Evolutionary conservation across 2,113 vertebrate genomes (phyloP), one percentile per base, ranked within the genome.

Genomic region (Hucho hucho): DNA sequence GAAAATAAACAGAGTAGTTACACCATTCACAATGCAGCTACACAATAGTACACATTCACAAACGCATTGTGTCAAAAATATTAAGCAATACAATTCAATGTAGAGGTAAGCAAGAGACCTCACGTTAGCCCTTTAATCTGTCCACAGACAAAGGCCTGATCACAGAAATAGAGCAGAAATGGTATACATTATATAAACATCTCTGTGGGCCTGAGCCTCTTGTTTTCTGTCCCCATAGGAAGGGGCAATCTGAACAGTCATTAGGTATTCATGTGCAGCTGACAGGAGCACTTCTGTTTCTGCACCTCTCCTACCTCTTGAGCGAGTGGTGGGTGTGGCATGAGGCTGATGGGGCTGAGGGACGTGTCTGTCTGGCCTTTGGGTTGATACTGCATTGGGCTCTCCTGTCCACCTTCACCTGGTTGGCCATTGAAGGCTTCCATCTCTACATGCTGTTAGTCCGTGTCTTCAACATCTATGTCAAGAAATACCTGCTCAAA

Each of bases 221-320:
- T 61, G n/a, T 61, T 61, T 61, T 22, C 58, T 61, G n/a, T 61
- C n/a, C 58, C 58, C 58, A 61, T 67, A 93, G 93, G 20, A 91
- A 86, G 4, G 80, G 82, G 56, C 90, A 89, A 68, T 79, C 89
- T 0, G 93, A 96, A 69, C 91, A 95, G 1, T 81, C 89, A 9
- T 71, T 92, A 1, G 26, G 82, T n/a, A 85, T 93, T 72, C 96
- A 97, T 0, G 0, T 94, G 63, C 89, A 96, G n/a, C 89, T 97
- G 0, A 74, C 93, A 0, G 49, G 64, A 20, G 94, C 94, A 2
- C 71, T 96, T 76, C 22, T 96, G 58, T 91, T 94, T 79, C 91
- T 97, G 85, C 96, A 96, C 56, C 58, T 95, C 9, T 75, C 79
- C 81, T 98, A 95, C 91, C 82, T 97, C 84, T 29, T 93, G 78